A percentile compares a stretch with the other conserved stretches of the same genome.
Evolutionary conservation across 2,888 invertebrate species (phyloP).

Genomic region (Campopleginae sp.): DNA sequence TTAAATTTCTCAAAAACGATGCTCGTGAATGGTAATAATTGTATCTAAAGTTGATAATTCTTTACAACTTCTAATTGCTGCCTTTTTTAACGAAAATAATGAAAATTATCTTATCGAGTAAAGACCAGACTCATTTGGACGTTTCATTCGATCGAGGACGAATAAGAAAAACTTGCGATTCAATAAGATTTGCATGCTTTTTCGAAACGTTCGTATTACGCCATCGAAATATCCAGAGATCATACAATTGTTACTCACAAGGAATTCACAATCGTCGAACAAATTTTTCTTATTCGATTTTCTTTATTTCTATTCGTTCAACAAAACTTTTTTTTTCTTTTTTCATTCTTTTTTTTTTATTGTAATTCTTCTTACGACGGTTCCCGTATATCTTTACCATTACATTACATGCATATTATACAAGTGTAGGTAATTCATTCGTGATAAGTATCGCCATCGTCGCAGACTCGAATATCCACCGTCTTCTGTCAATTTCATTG

Average conservation of each 20-base stretch:
- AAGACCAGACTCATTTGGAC: slow-evolving; percentile 9
- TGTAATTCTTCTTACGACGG: slow-evolving; percentile 9
- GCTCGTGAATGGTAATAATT: slow-evolving; percentile 46
- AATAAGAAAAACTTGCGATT: slow-evolving; percentile 38
- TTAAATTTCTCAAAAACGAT: slow-evolving; percentile 28
- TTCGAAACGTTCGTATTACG: slow-evolving; percentile 24
- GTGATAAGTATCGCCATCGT: slow-evolving; percentile 58
- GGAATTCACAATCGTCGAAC: slow-evolving; percentile 8
- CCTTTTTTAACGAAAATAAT: slow-evolving; percentile 33
- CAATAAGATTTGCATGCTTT: slow-evolving; percentile 33
- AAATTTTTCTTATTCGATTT: background rate
- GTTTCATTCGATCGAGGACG: background rate
- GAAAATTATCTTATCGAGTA: slow-evolving; percentile 37
- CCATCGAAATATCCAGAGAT: slow-evolving; percentile 24
- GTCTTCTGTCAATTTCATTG: slow-evolving; percentile 48
- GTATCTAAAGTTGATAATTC: slow-evolving; percentile 55
- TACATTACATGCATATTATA: slow-evolving; percentile 33
- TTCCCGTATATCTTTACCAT: slow-evolving; percentile 10
- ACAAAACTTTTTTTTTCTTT: slow-evolving; percentile 10
- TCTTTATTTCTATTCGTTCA: background rate
- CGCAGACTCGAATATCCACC: slow-evolving; percentile 46
- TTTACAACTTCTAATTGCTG: slow-evolving; percentile 37
- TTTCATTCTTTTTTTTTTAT: slow-evolving; percentile 11
- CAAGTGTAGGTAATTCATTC: slow-evolving; percentile 45
- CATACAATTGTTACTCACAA: slow-evolving; percentile 31